A percentile compares a stretch with the other conserved stretches of the same genome.
Evolutionary conservation across 2,797 vertebrate species (phyloP).

Genomic region (Hydrophis major): DNA sequence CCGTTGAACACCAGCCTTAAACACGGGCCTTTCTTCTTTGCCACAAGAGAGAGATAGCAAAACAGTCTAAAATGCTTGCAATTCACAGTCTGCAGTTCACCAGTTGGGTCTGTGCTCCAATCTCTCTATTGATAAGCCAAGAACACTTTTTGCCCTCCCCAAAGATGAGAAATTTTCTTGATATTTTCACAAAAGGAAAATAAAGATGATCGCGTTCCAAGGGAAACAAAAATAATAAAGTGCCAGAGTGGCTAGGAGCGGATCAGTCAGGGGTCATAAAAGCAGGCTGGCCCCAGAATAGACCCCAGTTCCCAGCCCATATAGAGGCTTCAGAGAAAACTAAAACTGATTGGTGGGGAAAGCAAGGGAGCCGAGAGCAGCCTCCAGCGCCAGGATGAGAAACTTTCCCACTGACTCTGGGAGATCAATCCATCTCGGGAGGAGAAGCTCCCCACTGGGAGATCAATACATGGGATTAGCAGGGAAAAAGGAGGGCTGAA

Average conservation of each 20-base stretch:
- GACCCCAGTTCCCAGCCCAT: conserved; percentile 12
- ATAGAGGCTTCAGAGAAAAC: conserved; percentile 7
- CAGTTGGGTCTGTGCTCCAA: conserved; percentile 60
- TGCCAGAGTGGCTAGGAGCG: conserved; percentile 56
- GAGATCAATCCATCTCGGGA: not conserved
- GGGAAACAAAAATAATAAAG: conserved; percentile 52
- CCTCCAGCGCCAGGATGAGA: conserved; percentile 5
- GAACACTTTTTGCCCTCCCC: conserved; percentile 37
- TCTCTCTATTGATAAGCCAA: conserved; percentile 42
- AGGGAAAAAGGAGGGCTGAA: not conserved
- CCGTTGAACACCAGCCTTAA: conserved; percentile 51
- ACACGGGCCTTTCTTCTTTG: conserved; percentile 28
- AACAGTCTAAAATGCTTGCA: conserved; percentile 40
- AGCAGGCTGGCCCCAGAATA: conserved; percentile 27
- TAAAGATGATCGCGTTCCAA: conserved; percentile 62
- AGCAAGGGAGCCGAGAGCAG: not conserved
- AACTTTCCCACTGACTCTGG: not conserved
- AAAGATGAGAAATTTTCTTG: conserved; percentile 57
- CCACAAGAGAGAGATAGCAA: conserved; percentile 23
- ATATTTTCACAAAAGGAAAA: conserved; percentile 62
- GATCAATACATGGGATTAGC: not conserved
- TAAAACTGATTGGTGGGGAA: not conserved
- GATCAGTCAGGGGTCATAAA: conserved; percentile 47
- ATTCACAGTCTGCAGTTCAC: conserved; percentile 51
- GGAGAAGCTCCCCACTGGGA: not conserved